Evolutionary conservation across 2,113 vertebrate genomes (phyloP).

Genomic region (Glaucidium brasilianum): DNA sequence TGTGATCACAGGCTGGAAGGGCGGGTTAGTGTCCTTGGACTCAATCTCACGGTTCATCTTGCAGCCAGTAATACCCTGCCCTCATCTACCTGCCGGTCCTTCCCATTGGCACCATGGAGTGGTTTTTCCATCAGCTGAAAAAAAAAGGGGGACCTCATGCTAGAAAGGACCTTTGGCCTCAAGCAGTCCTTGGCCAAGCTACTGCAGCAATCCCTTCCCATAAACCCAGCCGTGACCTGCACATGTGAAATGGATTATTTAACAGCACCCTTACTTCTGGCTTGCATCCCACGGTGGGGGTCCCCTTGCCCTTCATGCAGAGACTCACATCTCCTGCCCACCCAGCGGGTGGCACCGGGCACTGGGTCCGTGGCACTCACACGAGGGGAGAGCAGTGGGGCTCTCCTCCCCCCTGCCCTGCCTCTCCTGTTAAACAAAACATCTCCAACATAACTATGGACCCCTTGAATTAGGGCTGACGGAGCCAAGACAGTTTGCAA

Average conservation of each 20-base stretch:
- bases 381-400: fast-evolving
- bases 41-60: neutral
- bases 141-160: neutral
- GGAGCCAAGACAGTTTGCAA: neutral
- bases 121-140: neutral
- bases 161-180: neutral
- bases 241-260: neutral
- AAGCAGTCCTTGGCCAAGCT: neutral
- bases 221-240: neutral
- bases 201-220: neutral
- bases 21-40: neutral
- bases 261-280: neutral
- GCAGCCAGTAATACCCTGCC: neutral
- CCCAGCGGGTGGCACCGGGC: neutral
- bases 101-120: neutral
- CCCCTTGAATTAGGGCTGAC: fast-evolving
- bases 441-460: fast-evolving
- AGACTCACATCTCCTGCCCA: neutral
- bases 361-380: no score
- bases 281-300: neutral
- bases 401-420: neutral
- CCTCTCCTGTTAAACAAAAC: neutral
- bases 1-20: neutral
- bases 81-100: neutral
- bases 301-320: neutral